Base-by-base conservation (phyloP, 1,140 invertebrate genomes). In the Nautilus pompilius region DNA sequence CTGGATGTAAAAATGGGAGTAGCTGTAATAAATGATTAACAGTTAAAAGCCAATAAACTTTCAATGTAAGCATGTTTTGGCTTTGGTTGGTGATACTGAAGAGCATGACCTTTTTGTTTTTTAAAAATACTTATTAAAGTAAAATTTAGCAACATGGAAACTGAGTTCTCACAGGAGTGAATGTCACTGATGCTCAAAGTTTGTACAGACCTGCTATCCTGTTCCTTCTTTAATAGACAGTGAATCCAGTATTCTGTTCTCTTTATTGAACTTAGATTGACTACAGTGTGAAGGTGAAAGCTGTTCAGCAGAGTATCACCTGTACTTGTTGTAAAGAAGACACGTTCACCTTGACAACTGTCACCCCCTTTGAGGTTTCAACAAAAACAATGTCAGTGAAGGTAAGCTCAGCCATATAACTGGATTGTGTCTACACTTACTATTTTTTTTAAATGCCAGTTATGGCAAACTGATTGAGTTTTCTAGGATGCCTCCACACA, bases 331-430 rank as follows among this genome's bases (percentile, higher is more conserved):
- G 66, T 30, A 79, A 77, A 60, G 71, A 78, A 54, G 77, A 82
- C 58, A 62, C 66, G 5, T 61, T 82, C 15, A 71, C 67, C 28
- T 57, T 84, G 51, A 64, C 67, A 24, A 76, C 73, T 26, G 72
- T 81, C 5, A 71, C 77, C 26, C 78, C 83, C 6, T 82, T 84
- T 72, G 75, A 82, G 58, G 77, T 84, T 20, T 71, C 73, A 10
- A 71, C 80, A 20, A 79, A 79, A 41, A 65, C 80, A 2, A 70
- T 79, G 58, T 80, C 78, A 28, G 73, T 79, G 67, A 83, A 83
- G 69, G 80, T 82, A 76, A 48, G 66, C 51, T 29, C 5, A 15
- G 3, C 45, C 28, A 8, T 24, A 6, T 6, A n/a, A 46, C 15
- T 20, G 5, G 8, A 26, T 6, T 59, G 6, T 45, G 10, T 8